Base-by-base conservation (phyloP, 2,888 invertebrate species). In the Plemyria rubiginata region DNA sequence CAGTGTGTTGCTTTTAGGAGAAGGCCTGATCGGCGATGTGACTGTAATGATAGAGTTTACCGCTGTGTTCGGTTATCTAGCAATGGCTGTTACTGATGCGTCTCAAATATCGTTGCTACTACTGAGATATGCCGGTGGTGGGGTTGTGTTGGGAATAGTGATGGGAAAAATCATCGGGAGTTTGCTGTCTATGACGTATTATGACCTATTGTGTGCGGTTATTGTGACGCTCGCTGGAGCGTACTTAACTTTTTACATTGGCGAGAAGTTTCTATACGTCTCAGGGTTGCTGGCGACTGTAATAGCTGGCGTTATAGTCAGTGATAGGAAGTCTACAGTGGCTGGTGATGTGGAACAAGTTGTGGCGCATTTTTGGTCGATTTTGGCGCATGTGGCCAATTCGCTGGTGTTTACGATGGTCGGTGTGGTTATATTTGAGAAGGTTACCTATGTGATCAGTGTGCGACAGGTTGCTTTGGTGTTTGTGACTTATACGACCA, bases 321-420 rank as follows among this genome's bases (percentile, higher is more conserved):
- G 92, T 64, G 81, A 85, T 50, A 79, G 75, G 32, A 91, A 89
- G 70, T 84, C 90, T 0, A 85, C 87, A 0, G 77, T 92, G 0
- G 82, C 90, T 8, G 85, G 85, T 0, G 91, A 92, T 6, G 88
- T 92, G 7, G 91, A 92, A 55, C 82, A 81, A 38, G 76, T 86
- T 0, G 75, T 90, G 45, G 66, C 85, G 0, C 73, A 85, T 16
- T 88, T 89, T 62, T 92, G 92, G 91, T 71, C 65, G 15, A 86
- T 92, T 48, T 29, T 88, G 59, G 80, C 85, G 0, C 85, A 89
- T 62, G 74, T 80, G 6, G 85, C 87, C 4, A 95, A 95, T 70
- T 94, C 94, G 0, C 75, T 95, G 11, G 90, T 95, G 43, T 95
- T 95, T 66, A 93, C 94, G 0, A 91, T 95, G 77, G 93, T 94